Conservation (phyloP, 2,888 invertebrate genomes). For the Leucophora obtusa region DNA sequence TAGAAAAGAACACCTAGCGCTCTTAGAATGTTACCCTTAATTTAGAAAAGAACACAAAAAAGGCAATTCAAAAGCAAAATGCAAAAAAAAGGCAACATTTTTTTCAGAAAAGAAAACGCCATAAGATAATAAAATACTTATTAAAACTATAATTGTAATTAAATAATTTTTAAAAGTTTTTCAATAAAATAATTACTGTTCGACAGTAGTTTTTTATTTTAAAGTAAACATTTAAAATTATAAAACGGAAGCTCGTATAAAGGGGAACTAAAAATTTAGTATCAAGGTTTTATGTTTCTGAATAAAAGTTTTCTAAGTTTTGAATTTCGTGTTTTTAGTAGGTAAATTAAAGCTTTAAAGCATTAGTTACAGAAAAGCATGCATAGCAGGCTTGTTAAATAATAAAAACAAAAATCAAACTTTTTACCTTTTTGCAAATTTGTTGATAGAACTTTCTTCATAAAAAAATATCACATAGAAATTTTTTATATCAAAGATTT, state of each 20-base stretch:
- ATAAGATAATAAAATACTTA: constrained; percentile 14
- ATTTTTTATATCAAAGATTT: constrained; percentile 14
- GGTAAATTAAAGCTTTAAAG: constrained; percentile 43
- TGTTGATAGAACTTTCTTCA: not conserved
- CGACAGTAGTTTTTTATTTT: constrained; percentile 31
- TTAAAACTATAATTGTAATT: constrained; percentile 19
- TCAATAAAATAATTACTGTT: constrained; percentile 36
- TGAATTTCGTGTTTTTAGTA: constrained; percentile 13
- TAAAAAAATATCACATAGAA: constrained; percentile 55
- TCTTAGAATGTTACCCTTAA: no score
- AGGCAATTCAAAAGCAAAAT: no score
- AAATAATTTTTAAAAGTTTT: constrained; percentile 24
- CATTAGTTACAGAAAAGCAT: constrained; percentile 49
- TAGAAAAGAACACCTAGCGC: no score
- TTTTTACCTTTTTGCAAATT: not conserved
- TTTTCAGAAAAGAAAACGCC: no score
- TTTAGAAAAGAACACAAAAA: no score
- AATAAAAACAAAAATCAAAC: not conserved
- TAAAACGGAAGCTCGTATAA: constrained; percentile 51
- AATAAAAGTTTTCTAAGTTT: not conserved
- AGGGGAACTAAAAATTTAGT: not conserved
- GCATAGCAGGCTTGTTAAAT: constrained; percentile 56
- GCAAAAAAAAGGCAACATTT: no score
- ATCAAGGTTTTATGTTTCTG: not conserved
- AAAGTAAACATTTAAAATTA: constrained; percentile 18